A percentile compares a stretch with the other conserved stretches of the same genome.
phyloP scores from a whole-genome alignment of 2,797 vertebrate genomes.

The Graptemys geographica region DNA sequence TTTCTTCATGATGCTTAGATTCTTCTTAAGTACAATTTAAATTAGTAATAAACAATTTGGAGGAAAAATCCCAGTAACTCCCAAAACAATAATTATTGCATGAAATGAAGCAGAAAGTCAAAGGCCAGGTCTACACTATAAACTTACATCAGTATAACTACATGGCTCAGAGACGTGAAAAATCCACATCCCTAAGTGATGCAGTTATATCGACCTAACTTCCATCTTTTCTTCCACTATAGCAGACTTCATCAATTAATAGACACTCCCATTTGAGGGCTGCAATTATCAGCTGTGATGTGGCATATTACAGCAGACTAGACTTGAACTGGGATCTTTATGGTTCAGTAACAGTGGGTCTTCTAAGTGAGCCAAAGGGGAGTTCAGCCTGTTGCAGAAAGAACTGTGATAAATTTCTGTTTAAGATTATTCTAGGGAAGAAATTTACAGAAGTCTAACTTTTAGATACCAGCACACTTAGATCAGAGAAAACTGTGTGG shows the following conservation, averaged over 20 bases:
- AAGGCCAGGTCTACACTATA: neutral
- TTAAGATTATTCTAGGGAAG: too few relatives aligned
- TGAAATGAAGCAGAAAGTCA: constrained; percentile 61
- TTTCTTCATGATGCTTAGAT: constrained; percentile 33
- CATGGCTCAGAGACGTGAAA: neutral
- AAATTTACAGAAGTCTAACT: neutral
- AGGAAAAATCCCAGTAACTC: constrained; percentile 57
- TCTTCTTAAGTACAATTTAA: constrained; percentile 38
- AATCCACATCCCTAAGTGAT: neutral
- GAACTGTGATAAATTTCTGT: neutral
- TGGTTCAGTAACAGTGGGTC: neutral
- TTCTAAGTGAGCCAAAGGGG: neutral
- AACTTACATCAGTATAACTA: neutral
- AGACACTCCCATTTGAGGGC: neutral
- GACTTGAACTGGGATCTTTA: neutral
- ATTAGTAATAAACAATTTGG: constrained; percentile 60
- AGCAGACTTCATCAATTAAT: neutral
- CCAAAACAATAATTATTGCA: constrained; percentile 59
- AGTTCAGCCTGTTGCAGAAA: neutral
- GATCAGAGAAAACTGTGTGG: neutral
- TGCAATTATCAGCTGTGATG: neutral
- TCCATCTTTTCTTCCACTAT: neutral
- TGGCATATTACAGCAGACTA: neutral
- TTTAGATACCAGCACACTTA: neutral
- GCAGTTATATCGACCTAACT: neutral